Evolutionary conservation across 2,113 vertebrate genomes (phyloP), one percentile per base, ranked within the genome.

Genomic region (Lonchura striata): DNA sequence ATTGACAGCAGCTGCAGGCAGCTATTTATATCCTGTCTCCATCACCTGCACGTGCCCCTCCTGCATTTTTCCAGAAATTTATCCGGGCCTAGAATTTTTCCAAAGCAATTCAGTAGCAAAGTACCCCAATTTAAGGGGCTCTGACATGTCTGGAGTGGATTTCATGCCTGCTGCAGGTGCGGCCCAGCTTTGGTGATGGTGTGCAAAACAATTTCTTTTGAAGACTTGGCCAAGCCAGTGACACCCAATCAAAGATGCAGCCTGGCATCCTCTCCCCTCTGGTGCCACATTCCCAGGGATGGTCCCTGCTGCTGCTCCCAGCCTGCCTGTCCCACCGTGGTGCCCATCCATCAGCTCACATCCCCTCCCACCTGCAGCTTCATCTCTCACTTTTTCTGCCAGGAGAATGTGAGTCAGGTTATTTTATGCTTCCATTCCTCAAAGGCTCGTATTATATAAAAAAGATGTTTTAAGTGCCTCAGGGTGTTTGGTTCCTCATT

Each of bases 391-490:
- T 94, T 91, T 68, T 79, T 68, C 85, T 96, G 94, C 84, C 95
- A 97, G 72, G 88, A 92, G 95, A 95, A 97, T 82, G 80, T 47
- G 90, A 97, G 95, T 91, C 95, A 97, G 96, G 95, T 97, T 98
- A 97, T 98, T 98, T 97, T 98, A 98, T 97, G 97, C 97, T 96
- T 95, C 96, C 97, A 98, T 96, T 98, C 96, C 97, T 98, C 97
- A 98, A 98, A 98, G 97, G 94, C 94, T 92, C 30, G 4, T 97
- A 96, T 97, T 97, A 97, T 97, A 98, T 97, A 96, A 97, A 98
- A 97, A 98, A 98, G 97, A 98, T 97, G 98, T 98, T 98, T 98
- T 98, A 98, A 98, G 98, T 98, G 98, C 98, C 97, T 98, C 82
- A 42, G 97, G 97, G 98, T 98, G 98, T 98, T 98, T 98, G 98